Evolutionary conservation across 53 echinoderm and acorn worm genomes (phyloP).

Genomic region (Holothuria leucospilota): DNA sequence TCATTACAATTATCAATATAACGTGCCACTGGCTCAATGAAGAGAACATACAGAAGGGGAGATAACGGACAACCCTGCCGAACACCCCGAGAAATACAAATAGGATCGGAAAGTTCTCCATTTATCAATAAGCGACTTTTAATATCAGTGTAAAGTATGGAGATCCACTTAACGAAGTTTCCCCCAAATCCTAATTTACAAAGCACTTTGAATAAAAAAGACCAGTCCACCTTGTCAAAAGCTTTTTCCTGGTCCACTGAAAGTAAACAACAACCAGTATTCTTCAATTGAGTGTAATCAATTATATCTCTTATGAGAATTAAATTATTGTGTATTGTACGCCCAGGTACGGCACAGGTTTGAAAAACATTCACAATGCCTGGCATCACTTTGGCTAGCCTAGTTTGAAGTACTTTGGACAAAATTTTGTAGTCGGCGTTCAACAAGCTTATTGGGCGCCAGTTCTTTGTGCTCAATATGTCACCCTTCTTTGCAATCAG

Average conservation of each 20-base stretch:
- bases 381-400: constrained; percentile 20
- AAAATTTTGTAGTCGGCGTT: constrained; percentile 64
- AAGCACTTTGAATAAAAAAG: neutral
- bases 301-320: constrained; percentile 19
- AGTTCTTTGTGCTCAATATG: neutral
- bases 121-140: neutral
- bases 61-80: constrained; percentile 54
- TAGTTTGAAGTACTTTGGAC: constrained; percentile 49
- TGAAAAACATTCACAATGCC: constrained; percentile 32
- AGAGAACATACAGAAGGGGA: constrained; percentile 47
- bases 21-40: constrained; percentile 46
- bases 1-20: neutral
- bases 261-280: neutral
- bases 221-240: neutral
- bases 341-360: neutral
- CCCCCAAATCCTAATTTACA: neutral
- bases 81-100: constrained; percentile 19
- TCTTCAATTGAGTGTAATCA: constrained; percentile 38
- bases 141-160: neutral
- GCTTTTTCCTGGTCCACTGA: constrained; percentile 7
- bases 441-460: neutral
- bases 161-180: too few relatives aligned
- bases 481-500: neutral
- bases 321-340: constrained; percentile 31
- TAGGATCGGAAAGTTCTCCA: neutral